Percentiles rank a stretch among this genome's conserved stretches.
These are phyloP conservation scores for Barypeithes pellucidus DNA, from an alignment of 2,888 invertebrate species.

Conservation along the genomic window DNA sequence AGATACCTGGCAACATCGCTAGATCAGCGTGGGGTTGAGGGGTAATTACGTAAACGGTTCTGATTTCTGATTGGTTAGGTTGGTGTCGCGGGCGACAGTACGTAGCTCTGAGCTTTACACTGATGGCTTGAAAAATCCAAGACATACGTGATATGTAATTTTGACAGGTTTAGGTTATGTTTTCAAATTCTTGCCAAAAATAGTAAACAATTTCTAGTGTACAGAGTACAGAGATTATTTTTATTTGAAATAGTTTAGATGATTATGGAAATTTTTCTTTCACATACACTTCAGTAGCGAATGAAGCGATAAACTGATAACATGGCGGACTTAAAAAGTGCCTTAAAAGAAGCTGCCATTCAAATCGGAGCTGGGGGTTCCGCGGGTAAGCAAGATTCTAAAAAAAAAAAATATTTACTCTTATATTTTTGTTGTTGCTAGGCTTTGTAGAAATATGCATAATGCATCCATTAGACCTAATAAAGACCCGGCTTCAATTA, in stretches of 20 bases:
- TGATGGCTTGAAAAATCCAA: too few species aligned
- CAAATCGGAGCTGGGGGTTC: slow-evolving; percentile 92
- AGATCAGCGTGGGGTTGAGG: too few species aligned
- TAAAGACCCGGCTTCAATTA: slow-evolving; percentile 92
- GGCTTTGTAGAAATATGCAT: slow-evolving; percentile 95
- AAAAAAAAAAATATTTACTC: neutral
- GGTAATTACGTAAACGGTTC: too few species aligned
- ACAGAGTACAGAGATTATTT: slow-evolving; percentile 15
- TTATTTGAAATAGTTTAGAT: slow-evolving; percentile 25
- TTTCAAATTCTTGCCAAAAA: slow-evolving; percentile 22
- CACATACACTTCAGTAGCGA: slow-evolving; percentile 1
- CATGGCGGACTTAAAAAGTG: slow-evolving; percentile 59
- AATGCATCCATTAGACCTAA: slow-evolving; percentile 96
- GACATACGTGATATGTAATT: too few species aligned
- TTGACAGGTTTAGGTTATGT: slow-evolving; percentile 17
- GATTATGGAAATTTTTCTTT: slow-evolving; percentile 3
- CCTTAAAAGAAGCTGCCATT: slow-evolving; percentile 80
- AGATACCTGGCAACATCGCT: too few species aligned
- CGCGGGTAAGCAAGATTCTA: slow-evolving; percentile 75
- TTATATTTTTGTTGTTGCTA: slow-evolving; percentile 55
- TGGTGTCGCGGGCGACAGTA: too few species aligned
- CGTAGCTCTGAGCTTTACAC: too few species aligned
- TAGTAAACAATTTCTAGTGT: slow-evolving; percentile 26
- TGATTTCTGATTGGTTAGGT: too few species aligned
- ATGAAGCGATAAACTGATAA: slow-evolving; percentile 3